Evolutionary conservation across 2,113 vertebrate genomes (phyloP).

Genomic region (Chaenogobius annularis): DNA sequence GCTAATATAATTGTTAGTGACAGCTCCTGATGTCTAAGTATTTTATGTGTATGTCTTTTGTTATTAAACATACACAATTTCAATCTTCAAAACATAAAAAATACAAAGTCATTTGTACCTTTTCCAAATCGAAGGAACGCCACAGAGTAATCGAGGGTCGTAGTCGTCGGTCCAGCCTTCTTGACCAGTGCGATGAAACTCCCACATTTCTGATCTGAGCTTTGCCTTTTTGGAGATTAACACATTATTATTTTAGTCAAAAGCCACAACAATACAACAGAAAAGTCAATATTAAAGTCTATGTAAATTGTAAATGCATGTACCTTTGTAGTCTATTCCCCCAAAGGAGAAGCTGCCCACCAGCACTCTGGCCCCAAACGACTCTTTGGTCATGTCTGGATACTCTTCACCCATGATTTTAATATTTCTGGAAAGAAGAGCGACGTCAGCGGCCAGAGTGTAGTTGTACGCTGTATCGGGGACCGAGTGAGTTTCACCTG

Average conservation of each 20-base stretch:
- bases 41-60: too few species aligned
- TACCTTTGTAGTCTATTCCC: constrained; percentile 79
- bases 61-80: too few species aligned
- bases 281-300: not conserved
- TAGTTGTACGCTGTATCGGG: constrained; percentile 70
- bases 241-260: too few species aligned
- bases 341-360: constrained; percentile 75
- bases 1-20: too few species aligned
- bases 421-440: constrained; percentile 83
- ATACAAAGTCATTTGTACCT: constrained; percentile 66
- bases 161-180: constrained; percentile 77
- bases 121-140: constrained; percentile 81
- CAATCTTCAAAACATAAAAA: too few species aligned
- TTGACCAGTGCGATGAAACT: constrained; percentile 85
- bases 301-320: not conserved
- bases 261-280: not conserved
- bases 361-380: constrained; percentile 83
- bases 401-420: constrained; percentile 82
- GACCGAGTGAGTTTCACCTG: constrained; percentile 77
- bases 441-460: constrained; percentile 82
- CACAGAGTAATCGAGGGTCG: constrained; percentile 83
- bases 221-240: constrained; percentile 68
- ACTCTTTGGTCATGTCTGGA: constrained; percentile 73
- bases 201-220: constrained; percentile 87
- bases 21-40: too few species aligned